Percentiles rank a stretch among this genome's conserved stretches.
Evolutionary conservation across 2,888 invertebrate species (phyloP).

Genomic region (Phyto melanocephala): DNA sequence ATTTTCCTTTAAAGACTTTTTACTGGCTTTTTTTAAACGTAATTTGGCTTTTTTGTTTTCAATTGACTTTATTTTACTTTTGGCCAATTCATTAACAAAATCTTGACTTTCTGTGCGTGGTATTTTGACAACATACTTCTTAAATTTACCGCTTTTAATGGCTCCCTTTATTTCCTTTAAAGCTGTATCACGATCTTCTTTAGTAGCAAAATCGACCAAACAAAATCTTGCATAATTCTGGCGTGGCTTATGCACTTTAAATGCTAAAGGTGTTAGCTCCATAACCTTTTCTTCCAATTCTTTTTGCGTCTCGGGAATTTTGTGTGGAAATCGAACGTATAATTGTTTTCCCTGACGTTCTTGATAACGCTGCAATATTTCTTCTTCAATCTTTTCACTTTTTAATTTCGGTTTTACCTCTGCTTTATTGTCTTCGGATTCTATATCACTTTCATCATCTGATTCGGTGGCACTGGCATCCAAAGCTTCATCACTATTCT

Average conservation of each 20-base stretch:
- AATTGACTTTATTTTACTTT: conserved; percentile 69
- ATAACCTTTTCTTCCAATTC: conserved; percentile 70
- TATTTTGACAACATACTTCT: conserved; percentile 69
- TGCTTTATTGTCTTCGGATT: conserved; percentile 38
- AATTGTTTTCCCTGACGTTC: conserved; percentile 73
- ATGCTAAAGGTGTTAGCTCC: conserved; percentile 69
- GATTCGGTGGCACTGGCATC: conserved; percentile 73
- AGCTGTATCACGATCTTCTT: conserved; percentile 71
- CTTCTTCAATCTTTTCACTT: conserved; percentile 66
- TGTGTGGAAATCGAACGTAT: conserved; percentile 73
- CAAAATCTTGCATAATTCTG: conserved; percentile 76
- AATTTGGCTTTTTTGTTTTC: conserved; percentile 70
- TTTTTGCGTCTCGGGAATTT: conserved; percentile 69
- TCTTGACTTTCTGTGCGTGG: conserved; percentile 73
- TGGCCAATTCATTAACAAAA: conserved; percentile 70
- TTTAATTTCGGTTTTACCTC: conserved; percentile 47
- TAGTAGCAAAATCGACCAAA: conserved; percentile 71
- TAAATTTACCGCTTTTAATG: conserved; percentile 61
- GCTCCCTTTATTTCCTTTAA: conserved; percentile 64
- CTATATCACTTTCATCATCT: conserved; percentile 65
- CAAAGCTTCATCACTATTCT: neutral
- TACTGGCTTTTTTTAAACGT: conserved; percentile 69
- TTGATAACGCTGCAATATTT: conserved; percentile 69
- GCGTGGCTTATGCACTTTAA: conserved; percentile 71
- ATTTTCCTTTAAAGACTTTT: conserved; percentile 65